Percentiles rank a stretch among this genome's conserved stretches.
Conservation (phyloP, 2,113 vertebrate species). For the Bothrops jararaca region DNA sequence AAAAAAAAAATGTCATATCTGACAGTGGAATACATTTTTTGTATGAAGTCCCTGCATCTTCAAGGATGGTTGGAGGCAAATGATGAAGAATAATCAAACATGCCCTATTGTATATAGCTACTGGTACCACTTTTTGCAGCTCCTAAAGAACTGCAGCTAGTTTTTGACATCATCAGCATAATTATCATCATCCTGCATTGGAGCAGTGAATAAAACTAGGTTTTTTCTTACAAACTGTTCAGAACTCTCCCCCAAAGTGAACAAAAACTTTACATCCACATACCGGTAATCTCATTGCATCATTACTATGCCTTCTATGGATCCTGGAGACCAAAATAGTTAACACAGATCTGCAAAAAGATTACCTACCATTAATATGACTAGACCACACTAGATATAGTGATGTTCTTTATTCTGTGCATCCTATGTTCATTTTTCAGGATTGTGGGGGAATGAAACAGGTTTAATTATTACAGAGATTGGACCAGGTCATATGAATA, state of each 20-base stretch:
- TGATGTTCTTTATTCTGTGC: neutral
- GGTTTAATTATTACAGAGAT: neutral
- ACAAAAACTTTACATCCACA: neutral
- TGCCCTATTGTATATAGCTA: neutral
- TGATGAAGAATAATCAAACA: neutral
- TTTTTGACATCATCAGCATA: neutral
- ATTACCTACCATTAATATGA: neutral
- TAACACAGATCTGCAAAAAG: neutral
- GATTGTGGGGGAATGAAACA: neutral
- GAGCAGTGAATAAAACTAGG: neutral
- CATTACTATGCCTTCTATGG: neutral
- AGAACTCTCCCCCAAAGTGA: neutral
- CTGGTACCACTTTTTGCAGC: neutral
- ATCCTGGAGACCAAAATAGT: neutral
- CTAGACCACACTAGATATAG: neutral
- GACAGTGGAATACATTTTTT: neutral
- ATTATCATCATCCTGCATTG: neutral
- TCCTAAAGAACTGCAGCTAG: neutral
- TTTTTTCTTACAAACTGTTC: neutral
- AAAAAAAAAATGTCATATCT: neutral
- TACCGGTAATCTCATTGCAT: neutral
- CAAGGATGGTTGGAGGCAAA: neutral
- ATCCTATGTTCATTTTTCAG: neutral
- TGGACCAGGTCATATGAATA: neutral
- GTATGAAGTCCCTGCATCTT: neutral